phyloP scores from a whole-genome alignment of 1,140 invertebrate species.

The Pseudomyrmex gracilis region DNA sequence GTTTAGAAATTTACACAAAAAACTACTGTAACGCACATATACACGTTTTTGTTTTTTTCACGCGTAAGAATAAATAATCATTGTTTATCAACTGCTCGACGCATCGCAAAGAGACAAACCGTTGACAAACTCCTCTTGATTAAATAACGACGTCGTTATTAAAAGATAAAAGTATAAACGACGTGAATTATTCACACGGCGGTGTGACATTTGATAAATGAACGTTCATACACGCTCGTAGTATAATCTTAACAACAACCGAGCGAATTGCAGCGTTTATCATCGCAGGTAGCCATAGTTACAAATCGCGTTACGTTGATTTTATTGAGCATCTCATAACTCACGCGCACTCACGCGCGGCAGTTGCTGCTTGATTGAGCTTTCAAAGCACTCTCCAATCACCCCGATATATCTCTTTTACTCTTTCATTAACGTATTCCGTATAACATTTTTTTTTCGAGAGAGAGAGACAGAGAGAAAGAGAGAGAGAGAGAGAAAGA shows the following conservation, averaged over 20 bases:
- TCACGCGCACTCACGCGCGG: neutral
- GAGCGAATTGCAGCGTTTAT: constrained; percentile 8
- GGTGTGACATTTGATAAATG: neutral
- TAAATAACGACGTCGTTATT: too few species aligned
- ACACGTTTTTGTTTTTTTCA: too few species aligned
- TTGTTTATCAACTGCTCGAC: too few species aligned
- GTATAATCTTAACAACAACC: neutral
- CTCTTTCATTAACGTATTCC: constrained; percentile 2
- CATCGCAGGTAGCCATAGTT: neutral
- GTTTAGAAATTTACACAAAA: neutral
- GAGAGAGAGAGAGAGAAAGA: too few species aligned
- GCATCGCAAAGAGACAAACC: too few species aligned
- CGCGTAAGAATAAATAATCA: too few species aligned
- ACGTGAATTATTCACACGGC: neutral
- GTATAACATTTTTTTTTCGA: neutral
- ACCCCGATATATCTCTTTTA: neutral
- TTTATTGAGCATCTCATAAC: constrained; percentile 22
- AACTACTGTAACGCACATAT: too few species aligned
- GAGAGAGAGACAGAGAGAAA: too few species aligned
- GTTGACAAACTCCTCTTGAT: too few species aligned
- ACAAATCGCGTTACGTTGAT: constrained; percentile 14
- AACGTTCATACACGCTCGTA: neutral
- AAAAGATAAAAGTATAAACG: too few species aligned
- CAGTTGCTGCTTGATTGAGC: constrained; percentile 12
- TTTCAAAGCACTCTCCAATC: constrained; percentile 12